A percentile compares a stretch with the other conserved stretches of the same genome.
These are phyloP conservation scores for Arctia plantaginis DNA, from an alignment of 2,888 invertebrate species.

Conservation along the genomic window DNA sequence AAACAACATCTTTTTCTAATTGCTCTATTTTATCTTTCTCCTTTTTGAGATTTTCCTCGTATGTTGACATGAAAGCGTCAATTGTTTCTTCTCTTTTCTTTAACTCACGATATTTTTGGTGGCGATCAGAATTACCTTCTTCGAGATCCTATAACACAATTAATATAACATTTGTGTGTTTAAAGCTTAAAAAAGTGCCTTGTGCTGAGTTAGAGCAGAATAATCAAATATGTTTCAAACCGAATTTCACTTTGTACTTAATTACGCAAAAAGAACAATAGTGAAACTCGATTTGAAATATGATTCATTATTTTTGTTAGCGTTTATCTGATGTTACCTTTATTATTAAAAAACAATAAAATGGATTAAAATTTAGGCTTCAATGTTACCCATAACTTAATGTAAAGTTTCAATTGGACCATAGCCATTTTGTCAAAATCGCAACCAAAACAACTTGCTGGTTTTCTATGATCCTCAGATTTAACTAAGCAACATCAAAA, in stretches of 20 bases:
- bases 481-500: too few species aligned
- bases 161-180: neutral
- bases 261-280: neutral
- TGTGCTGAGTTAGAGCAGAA: too few species aligned
- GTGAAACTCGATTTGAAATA: neutral
- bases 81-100: slow-evolving; percentile 93
- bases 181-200: too few species aligned
- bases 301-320: too few species aligned
- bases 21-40: slow-evolving; percentile 88
- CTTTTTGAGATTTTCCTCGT: slow-evolving; percentile 87
- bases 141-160: slow-evolving; percentile 85
- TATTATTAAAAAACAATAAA: too few species aligned
- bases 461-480: too few species aligned
- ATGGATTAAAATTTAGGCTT: too few species aligned
- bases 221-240: neutral
- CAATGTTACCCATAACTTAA: too few species aligned
- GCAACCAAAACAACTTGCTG: too few species aligned
- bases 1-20: slow-evolving; percentile 88
- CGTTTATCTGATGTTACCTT: too few species aligned
- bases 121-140: slow-evolving; percentile 90
- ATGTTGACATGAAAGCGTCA: slow-evolving; percentile 90
- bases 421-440: too few species aligned
- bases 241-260: neutral
- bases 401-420: too few species aligned
- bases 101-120: slow-evolving; percentile 92